Evolutionary conservation across 2,888 invertebrate genomes (phyloP).

Genomic region (Erebia ligea): DNA sequence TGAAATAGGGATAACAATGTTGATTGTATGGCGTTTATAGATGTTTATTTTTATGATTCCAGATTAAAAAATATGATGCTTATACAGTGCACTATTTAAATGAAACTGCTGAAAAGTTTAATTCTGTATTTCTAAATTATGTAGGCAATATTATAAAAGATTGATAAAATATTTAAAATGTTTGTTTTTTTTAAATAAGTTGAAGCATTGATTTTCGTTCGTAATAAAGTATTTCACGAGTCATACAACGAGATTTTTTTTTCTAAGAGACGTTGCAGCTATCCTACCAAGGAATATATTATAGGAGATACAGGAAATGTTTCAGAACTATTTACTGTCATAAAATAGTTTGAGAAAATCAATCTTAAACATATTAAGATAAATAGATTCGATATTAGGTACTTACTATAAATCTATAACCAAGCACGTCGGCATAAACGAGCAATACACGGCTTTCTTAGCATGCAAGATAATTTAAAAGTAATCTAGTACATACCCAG

Average conservation of each 20-base stretch:
- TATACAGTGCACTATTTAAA: no score
- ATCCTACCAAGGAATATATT: not conserved
- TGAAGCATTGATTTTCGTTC: no score
- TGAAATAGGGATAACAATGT: conserved; percentile 9
- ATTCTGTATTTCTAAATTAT: no score
- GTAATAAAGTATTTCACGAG: no score
- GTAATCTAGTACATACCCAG: conserved; percentile 82
- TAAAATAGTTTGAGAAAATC: not conserved
- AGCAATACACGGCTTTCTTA: conserved; percentile 40
- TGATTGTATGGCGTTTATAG: conserved; percentile 6
- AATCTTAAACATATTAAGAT: not conserved
- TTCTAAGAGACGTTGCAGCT: no score
- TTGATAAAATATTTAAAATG: no score
- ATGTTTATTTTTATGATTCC: not conserved
- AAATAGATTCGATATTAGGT: not conserved
- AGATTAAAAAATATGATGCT: not conserved
- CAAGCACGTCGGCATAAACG: conserved; percentile 37
- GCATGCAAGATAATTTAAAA: conserved; percentile 33
- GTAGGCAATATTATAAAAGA: no score
- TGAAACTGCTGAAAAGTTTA: no score
- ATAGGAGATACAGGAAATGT: not conserved
- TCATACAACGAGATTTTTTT: no score
- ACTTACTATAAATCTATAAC: conserved; percentile 34
- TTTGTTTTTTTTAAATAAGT: no score
- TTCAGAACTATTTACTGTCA: not conserved